phyloP scores from a whole-genome alignment of 2,113 vertebrate genomes.

The Tupaia chinensis region DNA sequence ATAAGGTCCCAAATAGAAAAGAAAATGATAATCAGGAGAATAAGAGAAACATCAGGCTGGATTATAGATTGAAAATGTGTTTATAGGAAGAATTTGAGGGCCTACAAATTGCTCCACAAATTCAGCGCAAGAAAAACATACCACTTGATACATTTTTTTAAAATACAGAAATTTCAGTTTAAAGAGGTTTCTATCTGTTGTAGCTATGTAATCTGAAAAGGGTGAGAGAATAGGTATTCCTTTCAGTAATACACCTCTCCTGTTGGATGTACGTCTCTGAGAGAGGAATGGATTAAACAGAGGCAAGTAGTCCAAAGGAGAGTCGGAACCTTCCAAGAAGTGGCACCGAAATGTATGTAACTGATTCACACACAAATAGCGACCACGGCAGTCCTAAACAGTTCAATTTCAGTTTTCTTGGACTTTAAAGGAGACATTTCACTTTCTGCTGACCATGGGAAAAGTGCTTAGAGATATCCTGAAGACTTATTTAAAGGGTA shows the following conservation, averaged over 20 bases:
- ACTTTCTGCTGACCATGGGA: constrained; percentile 63
- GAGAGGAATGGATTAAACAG: constrained; percentile 74
- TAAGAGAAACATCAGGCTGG: constrained; percentile 65
- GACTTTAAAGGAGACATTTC: constrained; percentile 63
- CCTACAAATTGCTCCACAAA: constrained; percentile 74
- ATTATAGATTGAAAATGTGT: constrained; percentile 80
- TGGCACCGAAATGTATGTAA: constrained; percentile 43
- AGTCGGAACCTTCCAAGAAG: not conserved
- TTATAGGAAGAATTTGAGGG: constrained; percentile 68
- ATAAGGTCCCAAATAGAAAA: constrained; percentile 61
- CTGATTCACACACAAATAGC: constrained; percentile 71
- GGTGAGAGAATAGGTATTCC: constrained; percentile 73
- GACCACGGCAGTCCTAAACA: constrained; percentile 69
- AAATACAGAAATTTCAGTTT: constrained; percentile 64
- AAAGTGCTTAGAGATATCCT: constrained; percentile 72
- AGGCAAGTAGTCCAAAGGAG: constrained; percentile 63
- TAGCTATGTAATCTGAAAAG: constrained; percentile 59
- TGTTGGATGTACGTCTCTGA: constrained; percentile 62
- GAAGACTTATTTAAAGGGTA: constrained; percentile 72
- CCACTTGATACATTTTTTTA: constrained; percentile 38
- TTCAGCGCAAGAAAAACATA: constrained; percentile 62
- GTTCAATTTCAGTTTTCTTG: constrained; percentile 66
- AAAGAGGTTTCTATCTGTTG: constrained; percentile 65
- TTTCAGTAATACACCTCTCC: constrained; percentile 73
- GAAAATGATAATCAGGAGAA: constrained; percentile 53